A percentile compares a stretch with the other conserved stretches of the same genome.
Conservation (phyloP, 1,140 invertebrate species). For the Choristoneura fumiferana region DNA sequence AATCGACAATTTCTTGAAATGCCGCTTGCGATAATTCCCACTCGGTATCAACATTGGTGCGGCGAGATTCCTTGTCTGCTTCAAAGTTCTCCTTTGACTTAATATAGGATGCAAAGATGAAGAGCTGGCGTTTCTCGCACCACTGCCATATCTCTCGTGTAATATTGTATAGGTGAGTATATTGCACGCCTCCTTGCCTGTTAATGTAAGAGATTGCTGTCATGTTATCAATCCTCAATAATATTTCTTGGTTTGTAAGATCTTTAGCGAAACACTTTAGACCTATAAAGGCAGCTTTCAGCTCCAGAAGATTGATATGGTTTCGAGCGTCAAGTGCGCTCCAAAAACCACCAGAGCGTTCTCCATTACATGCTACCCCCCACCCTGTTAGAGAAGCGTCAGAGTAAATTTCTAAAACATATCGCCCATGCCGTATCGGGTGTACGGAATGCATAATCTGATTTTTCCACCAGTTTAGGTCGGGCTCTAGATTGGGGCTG, state of each 20-base stretch:
- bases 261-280: neutral
- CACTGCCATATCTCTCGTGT: neutral
- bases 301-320: constrained; percentile 4
- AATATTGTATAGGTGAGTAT: neutral
- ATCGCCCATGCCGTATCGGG: neutral
- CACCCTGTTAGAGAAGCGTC: neutral
- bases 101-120: constrained; percentile 29
- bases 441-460: neutral
- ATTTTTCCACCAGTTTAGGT: neutral
- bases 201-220: neutral
- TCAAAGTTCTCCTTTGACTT: constrained; percentile 33
- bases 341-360: neutral
- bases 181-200: neutral
- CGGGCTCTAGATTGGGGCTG: neutral
- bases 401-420: neutral
- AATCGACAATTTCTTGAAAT: constrained; percentile 23
- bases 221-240: neutral
- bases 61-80: constrained; percentile 30
- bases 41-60: constrained; percentile 18
- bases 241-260: neutral
- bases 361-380: neutral
- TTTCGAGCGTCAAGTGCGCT: neutral
- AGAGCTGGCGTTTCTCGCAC: constrained; percentile 20
- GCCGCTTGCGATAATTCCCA: constrained; percentile 15
- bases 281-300: neutral